phyloP scores from a whole-genome alignment of 2,113 vertebrate genomes.

The Muntiacus muntjak region DNA sequence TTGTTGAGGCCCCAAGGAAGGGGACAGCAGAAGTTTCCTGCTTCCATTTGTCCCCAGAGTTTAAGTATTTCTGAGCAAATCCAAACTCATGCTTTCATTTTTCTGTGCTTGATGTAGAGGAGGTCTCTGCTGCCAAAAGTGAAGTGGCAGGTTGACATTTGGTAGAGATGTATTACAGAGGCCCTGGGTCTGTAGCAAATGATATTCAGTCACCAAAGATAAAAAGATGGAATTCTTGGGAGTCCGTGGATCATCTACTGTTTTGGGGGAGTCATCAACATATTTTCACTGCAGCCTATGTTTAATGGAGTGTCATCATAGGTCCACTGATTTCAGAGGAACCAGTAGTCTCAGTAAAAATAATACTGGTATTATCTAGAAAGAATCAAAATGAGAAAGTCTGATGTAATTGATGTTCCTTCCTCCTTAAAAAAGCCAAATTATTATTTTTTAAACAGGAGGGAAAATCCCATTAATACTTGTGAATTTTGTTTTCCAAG shows the following conservation, averaged over 20 bases:
- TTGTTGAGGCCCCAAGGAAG: not conserved
- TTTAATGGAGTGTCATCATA: not conserved
- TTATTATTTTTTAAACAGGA: not conserved
- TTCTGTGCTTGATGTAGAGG: slow-evolving; percentile 57
- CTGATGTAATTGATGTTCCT: not conserved
- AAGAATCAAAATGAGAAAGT: slow-evolving; percentile 20
- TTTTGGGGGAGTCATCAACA: not conserved
- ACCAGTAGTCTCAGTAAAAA: not conserved
- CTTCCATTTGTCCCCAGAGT: not conserved
- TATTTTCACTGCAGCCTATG: not conserved
- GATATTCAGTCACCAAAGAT: not conserved
- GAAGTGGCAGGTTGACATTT: slow-evolving; percentile 23
- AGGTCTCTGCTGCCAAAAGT: not conserved
- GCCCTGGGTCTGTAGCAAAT: not conserved
- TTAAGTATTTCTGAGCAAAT: slow-evolving; percentile 47
- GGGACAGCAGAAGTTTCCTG: not conserved
- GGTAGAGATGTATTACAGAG: not conserved
- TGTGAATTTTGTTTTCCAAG: slow-evolving; percentile 32
- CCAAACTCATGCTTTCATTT: slow-evolving; percentile 57
- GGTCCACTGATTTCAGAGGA: not conserved
- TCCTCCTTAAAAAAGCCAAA: not conserved
- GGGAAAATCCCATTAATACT: not conserved
- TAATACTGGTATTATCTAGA: not conserved
- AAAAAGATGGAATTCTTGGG: not conserved
- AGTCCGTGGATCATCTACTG: not conserved